Percentiles rank a stretch among this genome's conserved stretches.
phyloP scores from a whole-genome alignment of 2,113 vertebrate genomes.

The Ammodytes dubius region DNA sequence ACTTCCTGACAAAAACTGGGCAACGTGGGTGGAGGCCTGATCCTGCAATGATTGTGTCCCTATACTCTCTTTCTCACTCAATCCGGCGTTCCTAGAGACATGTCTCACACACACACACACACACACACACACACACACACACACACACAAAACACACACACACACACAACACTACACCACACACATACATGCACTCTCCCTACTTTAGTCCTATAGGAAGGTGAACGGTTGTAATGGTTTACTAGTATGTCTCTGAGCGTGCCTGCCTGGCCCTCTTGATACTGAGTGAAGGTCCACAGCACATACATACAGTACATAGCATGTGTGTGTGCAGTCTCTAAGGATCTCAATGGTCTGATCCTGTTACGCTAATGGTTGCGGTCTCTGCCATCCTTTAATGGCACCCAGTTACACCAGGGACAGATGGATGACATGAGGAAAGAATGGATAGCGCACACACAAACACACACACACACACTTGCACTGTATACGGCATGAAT shows the following conservation, averaged over 20 bases:
- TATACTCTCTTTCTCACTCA: conserved; percentile 17
- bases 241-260: conserved; percentile 32
- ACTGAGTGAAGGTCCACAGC: conserved; percentile 25
- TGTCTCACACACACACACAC: background rate
- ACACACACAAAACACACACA: background rate
- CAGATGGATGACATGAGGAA: conserved; percentile 59
- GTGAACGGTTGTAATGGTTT: conserved; percentile 29
- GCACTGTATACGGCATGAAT: conserved; percentile 11
- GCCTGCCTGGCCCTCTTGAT: conserved; percentile 9
- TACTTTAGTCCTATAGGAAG: conserved; percentile 21
- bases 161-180: background rate
- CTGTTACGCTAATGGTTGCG: conserved; percentile 62
- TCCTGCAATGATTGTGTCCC: conserved; percentile 28
- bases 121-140: conserved; percentile 4
- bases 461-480: background rate
- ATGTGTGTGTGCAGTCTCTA: conserved; percentile 26
- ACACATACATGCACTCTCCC: conserved; percentile 19
- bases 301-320: conserved; percentile 7
- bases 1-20: conserved; percentile 42
- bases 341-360: conserved; percentile 51
- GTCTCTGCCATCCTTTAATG: conserved; percentile 42
- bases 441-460: conserved; percentile 20
- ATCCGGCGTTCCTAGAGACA: too few relatives aligned
- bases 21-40: conserved; percentile 3
- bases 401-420: conserved; percentile 53